phyloP scores from a whole-genome alignment of 2,113 vertebrate genomes.

The Myocastor coypus region DNA sequence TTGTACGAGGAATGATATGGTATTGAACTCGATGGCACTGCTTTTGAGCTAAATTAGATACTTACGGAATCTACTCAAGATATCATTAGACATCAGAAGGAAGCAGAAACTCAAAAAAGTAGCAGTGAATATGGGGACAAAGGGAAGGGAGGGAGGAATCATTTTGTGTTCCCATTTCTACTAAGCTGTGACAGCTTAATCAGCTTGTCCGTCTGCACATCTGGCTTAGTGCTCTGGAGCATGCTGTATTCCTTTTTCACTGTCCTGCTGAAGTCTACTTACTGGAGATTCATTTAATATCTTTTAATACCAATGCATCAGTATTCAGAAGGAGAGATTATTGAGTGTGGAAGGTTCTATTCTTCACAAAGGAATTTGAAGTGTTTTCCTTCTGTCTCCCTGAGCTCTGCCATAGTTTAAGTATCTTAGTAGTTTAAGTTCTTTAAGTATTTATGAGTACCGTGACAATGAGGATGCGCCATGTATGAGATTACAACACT shows the following conservation, averaged over 20 bases:
- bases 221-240: not conserved
- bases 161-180: not conserved
- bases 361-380: constrained; percentile 24
- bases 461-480: not conserved
- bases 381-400: constrained; percentile 34
- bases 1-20: not conserved
- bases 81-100: not conserved
- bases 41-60: constrained; percentile 8
- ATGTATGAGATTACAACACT: not conserved
- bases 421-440: not conserved
- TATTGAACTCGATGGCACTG: not conserved
- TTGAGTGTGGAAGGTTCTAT: not conserved
- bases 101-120: not conserved
- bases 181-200: not conserved
- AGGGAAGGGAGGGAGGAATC: not conserved
- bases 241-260: not conserved
- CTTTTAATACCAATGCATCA: not conserved
- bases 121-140: not conserved
- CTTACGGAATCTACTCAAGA: not conserved
- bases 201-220: not conserved
- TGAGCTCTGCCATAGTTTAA: not conserved
- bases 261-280: not conserved
- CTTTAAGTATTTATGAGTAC: not conserved
- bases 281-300: not conserved
- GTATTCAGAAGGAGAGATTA: not conserved